Percentiles rank a stretch among this genome's conserved stretches.
Conservation (phyloP, 2,797 vertebrate species). For the Peromyscus melanophrys region DNA sequence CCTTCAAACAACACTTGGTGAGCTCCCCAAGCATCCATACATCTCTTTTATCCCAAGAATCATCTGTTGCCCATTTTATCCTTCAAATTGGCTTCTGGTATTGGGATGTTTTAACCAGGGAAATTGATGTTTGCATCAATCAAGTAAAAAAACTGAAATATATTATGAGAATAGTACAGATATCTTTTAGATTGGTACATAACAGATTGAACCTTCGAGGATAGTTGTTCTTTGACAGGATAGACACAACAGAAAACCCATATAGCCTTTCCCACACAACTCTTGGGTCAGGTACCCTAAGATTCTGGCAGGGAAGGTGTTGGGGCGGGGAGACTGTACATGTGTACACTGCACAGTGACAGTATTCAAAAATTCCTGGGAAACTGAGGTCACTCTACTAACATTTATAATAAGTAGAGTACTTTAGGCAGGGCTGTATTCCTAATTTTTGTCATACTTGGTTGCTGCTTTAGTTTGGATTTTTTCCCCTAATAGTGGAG, state of each 20-base stretch:
- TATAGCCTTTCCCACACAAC: not conserved
- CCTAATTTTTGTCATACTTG: not conserved
- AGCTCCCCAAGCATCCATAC: not conserved
- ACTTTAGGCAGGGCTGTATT: not conserved
- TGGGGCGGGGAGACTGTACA: not conserved
- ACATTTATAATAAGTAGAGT: not conserved
- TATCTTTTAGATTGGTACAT: not conserved
- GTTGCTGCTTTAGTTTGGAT: not conserved
- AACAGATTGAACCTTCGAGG: not conserved
- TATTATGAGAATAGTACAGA: not conserved
- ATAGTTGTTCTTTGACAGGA: not conserved
- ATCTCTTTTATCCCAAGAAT: not conserved
- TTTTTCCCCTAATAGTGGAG: too few species aligned
- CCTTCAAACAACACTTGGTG: conserved; percentile 19
- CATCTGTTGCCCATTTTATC: not conserved
- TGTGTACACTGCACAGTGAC: not conserved
- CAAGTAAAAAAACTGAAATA: not conserved
- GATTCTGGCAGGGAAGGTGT: not conserved
- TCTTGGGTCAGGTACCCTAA: not conserved
- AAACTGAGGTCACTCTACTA: not conserved
- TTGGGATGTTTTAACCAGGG: not conserved
- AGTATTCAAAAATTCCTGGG: conserved; percentile 15
- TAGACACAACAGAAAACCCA: not conserved
- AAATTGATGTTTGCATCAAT: conserved; percentile 35
- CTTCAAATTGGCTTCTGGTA: not conserved